Evolutionary conservation across 2,888 invertebrate genomes (phyloP).

Genomic region (Patella ulyssiponensis): DNA sequence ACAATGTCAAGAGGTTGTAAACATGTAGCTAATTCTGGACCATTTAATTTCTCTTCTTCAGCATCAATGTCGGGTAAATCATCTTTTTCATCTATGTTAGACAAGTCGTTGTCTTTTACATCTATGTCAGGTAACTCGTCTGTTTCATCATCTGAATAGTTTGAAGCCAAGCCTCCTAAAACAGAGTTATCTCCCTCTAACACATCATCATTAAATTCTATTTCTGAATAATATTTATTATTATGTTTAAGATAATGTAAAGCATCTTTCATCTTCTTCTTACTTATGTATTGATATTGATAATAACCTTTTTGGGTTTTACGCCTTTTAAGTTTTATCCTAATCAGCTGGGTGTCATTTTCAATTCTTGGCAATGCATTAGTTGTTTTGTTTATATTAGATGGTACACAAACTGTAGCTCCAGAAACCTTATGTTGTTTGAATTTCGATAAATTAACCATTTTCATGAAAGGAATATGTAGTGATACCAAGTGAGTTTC

Average conservation of each 20-base stretch:
- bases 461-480: background rate
- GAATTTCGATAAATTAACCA: background rate
- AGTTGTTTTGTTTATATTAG: constrained; percentile 3
- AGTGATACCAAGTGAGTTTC: constrained; percentile 10
- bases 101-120: background rate
- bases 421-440: constrained; percentile 2
- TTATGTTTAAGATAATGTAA: constrained; percentile 7
- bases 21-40: constrained; percentile 25
- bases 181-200: background rate
- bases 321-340: background rate
- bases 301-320: background rate
- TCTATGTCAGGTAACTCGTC: background rate
- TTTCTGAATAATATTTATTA: constrained; percentile 7
- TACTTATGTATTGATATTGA: background rate
- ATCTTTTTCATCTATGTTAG: background rate
- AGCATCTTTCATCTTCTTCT: background rate
- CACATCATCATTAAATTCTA: constrained; percentile 5
- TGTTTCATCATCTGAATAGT: background rate
- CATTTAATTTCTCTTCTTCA: background rate
- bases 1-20: constrained; percentile 34
- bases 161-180: background rate
- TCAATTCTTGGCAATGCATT: background rate
- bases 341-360: background rate
- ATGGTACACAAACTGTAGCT: constrained; percentile 9
- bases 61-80: background rate